These are phyloP conservation scores for Ylistrum balloti DNA, from an alignment of 1,140 invertebrate genomes.

Conservation along the genomic window DNA sequence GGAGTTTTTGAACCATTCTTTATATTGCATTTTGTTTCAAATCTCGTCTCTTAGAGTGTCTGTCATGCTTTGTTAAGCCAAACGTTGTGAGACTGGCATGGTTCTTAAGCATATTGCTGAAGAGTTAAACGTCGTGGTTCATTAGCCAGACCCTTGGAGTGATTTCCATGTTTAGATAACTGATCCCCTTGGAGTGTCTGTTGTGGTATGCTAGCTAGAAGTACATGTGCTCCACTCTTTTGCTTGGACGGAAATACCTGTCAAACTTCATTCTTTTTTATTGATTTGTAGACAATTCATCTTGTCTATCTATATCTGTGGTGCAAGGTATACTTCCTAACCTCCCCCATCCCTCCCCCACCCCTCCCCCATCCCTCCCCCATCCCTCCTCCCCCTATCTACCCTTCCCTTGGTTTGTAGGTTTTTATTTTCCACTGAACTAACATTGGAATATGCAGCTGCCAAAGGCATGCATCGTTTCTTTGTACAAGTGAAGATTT, in stretches of 20 bases:
- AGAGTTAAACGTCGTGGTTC: background rate
- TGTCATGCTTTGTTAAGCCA: background rate
- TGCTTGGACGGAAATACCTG: background rate
- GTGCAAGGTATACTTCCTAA: background rate
- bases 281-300: background rate
- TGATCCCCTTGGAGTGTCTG: background rate
- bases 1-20: background rate
- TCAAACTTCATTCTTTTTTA: background rate
- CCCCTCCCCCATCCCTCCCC: too few relatives aligned
- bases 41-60: background rate
- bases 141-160: background rate
- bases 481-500: background rate
- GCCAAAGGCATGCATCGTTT: background rate
- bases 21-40: background rate
- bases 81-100: background rate
- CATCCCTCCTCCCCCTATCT: background rate
- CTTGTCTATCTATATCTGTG: background rate
- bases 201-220: background rate
- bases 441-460: slow-evolving; percentile 5
- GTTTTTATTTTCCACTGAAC: background rate
- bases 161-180: background rate
- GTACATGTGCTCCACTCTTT: background rate
- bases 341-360: background rate
- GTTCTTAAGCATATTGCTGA: background rate
- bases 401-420: background rate